A percentile compares a stretch with the other conserved stretches of the same genome.
These are phyloP conservation scores for Phodopus roborovskii DNA, from an alignment of 2,113 vertebrate genomes.

Conservation along the genomic window DNA sequence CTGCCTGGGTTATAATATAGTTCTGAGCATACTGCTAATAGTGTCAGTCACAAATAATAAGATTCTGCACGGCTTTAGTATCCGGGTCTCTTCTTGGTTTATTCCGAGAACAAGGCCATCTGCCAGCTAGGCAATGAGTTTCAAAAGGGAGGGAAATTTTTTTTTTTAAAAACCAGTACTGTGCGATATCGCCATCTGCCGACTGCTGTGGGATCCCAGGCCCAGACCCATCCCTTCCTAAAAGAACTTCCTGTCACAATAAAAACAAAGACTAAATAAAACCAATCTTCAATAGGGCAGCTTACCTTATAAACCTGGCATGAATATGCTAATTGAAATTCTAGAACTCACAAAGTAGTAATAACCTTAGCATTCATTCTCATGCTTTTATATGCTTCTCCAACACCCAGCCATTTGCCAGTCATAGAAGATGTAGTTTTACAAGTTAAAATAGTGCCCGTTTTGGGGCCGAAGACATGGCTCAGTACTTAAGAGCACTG, in stretches of 20 bases:
- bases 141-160: too few relatives aligned
- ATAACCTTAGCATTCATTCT: neutral
- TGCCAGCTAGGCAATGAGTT: neutral
- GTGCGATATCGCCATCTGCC: conserved; percentile 73
- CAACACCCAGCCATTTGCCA: neutral
- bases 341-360: neutral
- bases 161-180: neutral
- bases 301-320: neutral
- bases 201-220: conserved; percentile 14
- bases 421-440: neutral
- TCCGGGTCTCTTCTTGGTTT: conserved; percentile 33
- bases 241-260: neutral
- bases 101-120: conserved; percentile 30
- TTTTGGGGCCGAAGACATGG: neutral
- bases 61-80: neutral
- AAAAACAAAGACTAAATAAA: conserved; percentile 47
- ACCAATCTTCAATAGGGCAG: neutral
- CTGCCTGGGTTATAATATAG: neutral
- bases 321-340: neutral
- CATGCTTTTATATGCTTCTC: neutral
- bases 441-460: conserved; percentile 17
- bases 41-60: conserved; percentile 67
- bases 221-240: neutral
- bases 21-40: conserved; percentile 64
- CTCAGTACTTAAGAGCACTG: neutral